A percentile compares a stretch with the other conserved stretches of the same genome.
phyloP scores from a whole-genome alignment of 2,113 vertebrate genomes.

The Dromaius novaehollandiae region DNA sequence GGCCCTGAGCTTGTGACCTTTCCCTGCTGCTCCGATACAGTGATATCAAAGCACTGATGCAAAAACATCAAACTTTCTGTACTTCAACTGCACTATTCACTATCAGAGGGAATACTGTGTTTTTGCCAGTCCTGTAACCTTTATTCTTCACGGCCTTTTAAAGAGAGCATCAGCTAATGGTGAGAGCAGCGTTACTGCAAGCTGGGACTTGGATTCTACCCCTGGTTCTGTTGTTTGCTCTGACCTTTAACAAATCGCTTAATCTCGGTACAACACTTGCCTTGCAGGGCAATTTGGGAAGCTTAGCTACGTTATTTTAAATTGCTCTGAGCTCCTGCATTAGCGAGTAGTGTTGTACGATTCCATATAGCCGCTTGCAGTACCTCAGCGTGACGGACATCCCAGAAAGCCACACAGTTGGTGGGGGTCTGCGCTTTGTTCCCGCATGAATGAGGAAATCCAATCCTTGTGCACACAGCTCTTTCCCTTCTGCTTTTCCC shows the following conservation, averaged over 20 bases:
- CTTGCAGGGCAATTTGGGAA: background rate
- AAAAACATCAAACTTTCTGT: background rate
- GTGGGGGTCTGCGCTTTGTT: background rate
- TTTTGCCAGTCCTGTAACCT: rapidly evolving
- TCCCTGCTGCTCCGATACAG: background rate
- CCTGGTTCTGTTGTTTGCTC: background rate
- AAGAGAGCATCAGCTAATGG: rapidly evolving
- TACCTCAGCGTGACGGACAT: background rate
- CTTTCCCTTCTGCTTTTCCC: background rate
- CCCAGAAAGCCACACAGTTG: background rate
- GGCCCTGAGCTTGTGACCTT: background rate
- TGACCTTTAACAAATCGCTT: background rate
- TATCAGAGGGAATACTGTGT: background rate
- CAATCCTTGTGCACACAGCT: background rate
- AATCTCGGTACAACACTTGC: background rate
- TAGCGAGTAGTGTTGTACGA: background rate
- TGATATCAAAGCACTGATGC: background rate
- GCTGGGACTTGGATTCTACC: background rate
- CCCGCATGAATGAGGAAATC: background rate
- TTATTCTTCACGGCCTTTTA: background rate
- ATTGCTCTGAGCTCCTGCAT: background rate
- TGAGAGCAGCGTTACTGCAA: background rate
- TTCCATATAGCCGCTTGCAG: too few relatives aligned
- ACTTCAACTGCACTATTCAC: background rate
- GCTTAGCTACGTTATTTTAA: rapidly evolving